phyloP scores from a whole-genome alignment of 2,797 vertebrate genomes.

The Mormyrops attenuatus region DNA sequence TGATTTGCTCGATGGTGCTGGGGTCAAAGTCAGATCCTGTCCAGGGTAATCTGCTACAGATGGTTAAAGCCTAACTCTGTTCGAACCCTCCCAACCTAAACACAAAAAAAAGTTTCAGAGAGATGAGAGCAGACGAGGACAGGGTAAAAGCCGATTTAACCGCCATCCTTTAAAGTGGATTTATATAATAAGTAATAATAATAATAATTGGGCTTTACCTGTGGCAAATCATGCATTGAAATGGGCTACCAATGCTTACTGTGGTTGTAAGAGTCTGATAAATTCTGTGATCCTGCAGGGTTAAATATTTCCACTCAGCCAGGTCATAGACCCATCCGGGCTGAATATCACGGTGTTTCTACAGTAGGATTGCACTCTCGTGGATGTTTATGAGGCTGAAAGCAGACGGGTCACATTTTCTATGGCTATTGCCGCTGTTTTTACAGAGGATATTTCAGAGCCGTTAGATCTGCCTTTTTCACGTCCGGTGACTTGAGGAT shows the following conservation, averaged over 20 bases:
- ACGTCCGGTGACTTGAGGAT: background rate
- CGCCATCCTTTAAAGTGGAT: conserved; percentile 23
- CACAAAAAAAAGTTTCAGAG: conserved; percentile 17
- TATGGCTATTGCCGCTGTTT: background rate
- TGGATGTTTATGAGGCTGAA: background rate
- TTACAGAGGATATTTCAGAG: background rate
- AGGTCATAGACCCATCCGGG: background rate
- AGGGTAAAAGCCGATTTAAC: conserved; percentile 29
- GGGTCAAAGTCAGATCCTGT: background rate
- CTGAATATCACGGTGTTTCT: background rate
- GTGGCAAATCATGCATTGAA: conserved; percentile 22
- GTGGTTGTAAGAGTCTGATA: background rate
- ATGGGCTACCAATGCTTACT: conserved; percentile 16
- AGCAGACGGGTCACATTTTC: background rate
- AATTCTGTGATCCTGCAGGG: background rate
- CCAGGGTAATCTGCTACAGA: background rate
- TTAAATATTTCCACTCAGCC: background rate
- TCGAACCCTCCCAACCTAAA: background rate
- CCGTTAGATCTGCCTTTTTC: background rate
- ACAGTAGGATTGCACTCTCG: background rate
- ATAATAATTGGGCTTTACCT: conserved; percentile 15
- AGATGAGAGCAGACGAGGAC: background rate
- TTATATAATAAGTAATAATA: conserved; percentile 30
- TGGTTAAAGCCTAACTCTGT: background rate
- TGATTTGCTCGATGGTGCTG: background rate